Conservation (phyloP, 2,113 vertebrate species). For the Erythrocercus mccallii region DNA sequence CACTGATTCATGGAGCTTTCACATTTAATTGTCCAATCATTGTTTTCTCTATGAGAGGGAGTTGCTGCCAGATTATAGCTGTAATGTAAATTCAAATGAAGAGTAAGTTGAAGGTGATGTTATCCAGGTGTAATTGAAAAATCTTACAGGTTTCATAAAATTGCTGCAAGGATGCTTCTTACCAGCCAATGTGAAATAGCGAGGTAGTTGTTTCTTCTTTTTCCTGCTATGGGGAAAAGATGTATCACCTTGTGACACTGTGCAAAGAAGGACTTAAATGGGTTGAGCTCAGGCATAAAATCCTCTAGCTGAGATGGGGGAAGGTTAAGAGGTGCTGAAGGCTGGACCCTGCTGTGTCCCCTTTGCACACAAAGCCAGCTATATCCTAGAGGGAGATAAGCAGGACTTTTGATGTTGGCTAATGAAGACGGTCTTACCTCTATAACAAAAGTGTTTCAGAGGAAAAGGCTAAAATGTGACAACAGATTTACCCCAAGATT, state of each 20-base stretch:
- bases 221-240: not conserved
- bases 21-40: slow-evolving; percentile 21
- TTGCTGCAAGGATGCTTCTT: not conserved
- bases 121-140: slow-evolving; percentile 28
- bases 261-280: not conserved
- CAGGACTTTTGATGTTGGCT: not conserved
- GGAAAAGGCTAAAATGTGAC: not conserved
- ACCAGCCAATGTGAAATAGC: not conserved
- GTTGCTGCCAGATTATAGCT: slow-evolving; percentile 3
- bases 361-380: not conserved
- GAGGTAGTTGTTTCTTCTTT: not conserved
- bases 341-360: not conserved
- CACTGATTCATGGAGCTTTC: not conserved
- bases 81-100: slow-evolving; percentile 30
- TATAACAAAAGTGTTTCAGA: not conserved
- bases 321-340: not conserved
- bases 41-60: not conserved
- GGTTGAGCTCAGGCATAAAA: not conserved
- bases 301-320: not conserved
- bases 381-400: not conserved
- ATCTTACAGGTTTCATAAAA: not conserved
- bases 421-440: not conserved
- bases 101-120: not conserved
- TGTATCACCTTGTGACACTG: not conserved
- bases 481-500: not conserved